Evolutionary conservation across 2,888 invertebrate genomes (phyloP).

Genomic region (Epinotia demarniana): DNA sequence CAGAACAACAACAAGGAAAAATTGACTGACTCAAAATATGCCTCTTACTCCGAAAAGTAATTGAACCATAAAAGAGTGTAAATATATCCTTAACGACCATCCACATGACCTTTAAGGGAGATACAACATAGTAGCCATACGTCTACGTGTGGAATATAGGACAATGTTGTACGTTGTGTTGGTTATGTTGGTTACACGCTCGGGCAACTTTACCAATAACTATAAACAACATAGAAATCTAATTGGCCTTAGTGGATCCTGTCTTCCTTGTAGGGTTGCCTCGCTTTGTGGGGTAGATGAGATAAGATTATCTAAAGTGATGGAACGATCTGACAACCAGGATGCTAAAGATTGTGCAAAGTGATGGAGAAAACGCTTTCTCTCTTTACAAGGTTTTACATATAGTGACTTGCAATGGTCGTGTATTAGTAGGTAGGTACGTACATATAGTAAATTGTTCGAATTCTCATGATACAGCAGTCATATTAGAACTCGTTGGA

Average conservation of each 20-base stretch:
- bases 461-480: too few species aligned
- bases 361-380: too few species aligned
- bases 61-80: not conserved
- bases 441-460: too few species aligned
- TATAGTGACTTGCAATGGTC: too few species aligned
- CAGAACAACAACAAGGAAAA: too few species aligned
- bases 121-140: not conserved
- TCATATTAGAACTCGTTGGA: too few species aligned
- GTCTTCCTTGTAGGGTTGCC: slow-evolving; percentile 19
- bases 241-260: slow-evolving; percentile 47
- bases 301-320: not conserved
- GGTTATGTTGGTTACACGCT: not conserved
- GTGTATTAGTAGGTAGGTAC: too few species aligned
- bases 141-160: not conserved
- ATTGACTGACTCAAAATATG: not conserved
- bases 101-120: not conserved
- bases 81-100: not conserved
- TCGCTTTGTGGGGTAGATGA: not conserved
- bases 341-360: too few species aligned
- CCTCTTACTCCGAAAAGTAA: not conserved
- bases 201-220: slow-evolving; percentile 9
- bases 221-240: slow-evolving; percentile 45
- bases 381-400: too few species aligned
- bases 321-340: too few species aligned
- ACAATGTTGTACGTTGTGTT: not conserved